These are phyloP conservation scores for Scaptomyza flava DNA, from an alignment of 2,888 invertebrate species.

Conservation along the genomic window DNA sequence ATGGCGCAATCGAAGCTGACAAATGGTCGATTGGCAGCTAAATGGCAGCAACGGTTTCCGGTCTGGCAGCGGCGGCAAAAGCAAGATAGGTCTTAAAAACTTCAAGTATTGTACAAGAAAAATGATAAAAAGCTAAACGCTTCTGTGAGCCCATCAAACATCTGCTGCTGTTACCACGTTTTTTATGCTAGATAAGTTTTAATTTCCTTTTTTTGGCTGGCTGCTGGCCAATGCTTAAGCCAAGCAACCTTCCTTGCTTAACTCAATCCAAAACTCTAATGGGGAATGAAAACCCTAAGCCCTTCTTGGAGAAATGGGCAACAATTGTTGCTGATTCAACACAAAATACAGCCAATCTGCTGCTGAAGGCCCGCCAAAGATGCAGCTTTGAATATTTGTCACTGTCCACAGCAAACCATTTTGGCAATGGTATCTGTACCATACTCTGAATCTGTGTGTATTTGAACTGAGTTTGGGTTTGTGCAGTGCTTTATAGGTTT, in stretches of 20 bases:
- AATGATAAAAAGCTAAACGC: conserved; percentile 68
- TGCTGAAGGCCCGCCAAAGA: conserved; percentile 10
- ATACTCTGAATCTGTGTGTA: not conserved
- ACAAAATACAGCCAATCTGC: conserved; percentile 72
- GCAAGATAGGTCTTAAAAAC: not conserved
- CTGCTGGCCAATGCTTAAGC: conserved; percentile 37
- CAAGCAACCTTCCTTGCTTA: conserved; percentile 26
- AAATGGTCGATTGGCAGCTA: conserved; percentile 77
- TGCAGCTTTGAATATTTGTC: conserved; percentile 65
- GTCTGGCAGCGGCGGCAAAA: conserved; percentile 46
- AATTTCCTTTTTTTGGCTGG: conserved; percentile 67
- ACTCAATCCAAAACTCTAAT: conserved; percentile 22
- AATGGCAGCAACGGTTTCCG: conserved; percentile 72
- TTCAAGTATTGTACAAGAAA: conserved; percentile 35
- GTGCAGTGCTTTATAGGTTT: conserved; percentile 45
- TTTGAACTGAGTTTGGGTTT: conserved; percentile 13
- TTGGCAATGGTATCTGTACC: conserved; percentile 37
- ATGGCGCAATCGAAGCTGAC: conserved; percentile 65
- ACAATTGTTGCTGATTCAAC: conserved; percentile 77
- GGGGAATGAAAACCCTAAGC: conserved; percentile 34
- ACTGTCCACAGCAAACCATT: conserved; percentile 56
- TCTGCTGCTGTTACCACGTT: conserved; percentile 58
- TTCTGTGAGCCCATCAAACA: conserved; percentile 30
- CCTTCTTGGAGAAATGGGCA: conserved; percentile 19
- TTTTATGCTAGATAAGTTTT: conserved; percentile 71